Conservation (phyloP, 2,113 vertebrate genomes). For the Protobothrops mucrosquamatus region DNA sequence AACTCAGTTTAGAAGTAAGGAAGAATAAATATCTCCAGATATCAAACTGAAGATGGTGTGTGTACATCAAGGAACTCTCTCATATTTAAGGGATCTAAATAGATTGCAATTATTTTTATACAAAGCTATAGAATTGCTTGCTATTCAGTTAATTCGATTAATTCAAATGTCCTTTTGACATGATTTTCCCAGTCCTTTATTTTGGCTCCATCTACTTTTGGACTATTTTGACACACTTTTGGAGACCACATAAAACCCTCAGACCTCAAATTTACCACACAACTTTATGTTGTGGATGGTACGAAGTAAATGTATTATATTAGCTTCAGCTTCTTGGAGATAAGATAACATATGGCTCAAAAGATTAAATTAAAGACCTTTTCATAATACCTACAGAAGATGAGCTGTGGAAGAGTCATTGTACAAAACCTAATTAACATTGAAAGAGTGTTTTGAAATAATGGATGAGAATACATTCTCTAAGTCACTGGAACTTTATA, state of each 20-base stretch:
- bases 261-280: not conserved
- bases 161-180: not conserved
- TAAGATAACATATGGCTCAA: not conserved
- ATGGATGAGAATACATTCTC: not conserved
- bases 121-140: not conserved
- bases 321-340: not conserved
- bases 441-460: not conserved
- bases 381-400: not conserved
- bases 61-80: not conserved
- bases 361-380: not conserved
- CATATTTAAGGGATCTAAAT: not conserved
- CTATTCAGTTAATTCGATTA: not conserved
- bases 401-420: not conserved
- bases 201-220: not conserved
- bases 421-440: not conserved
- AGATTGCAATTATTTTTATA: not conserved
- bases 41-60: not conserved
- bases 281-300: not conserved
- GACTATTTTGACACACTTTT: not conserved
- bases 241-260: not conserved
- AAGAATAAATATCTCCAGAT: not conserved
- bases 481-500: not conserved
- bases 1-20: not conserved
- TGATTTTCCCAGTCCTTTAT: not conserved
- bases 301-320: not conserved